A percentile compares a stretch with the other conserved stretches of the same genome.
phyloP scores from a whole-genome alignment of 30 jellyfish, hydroid and myxozoan species.

The Hydractinia symbiolongicarpus region DNA sequence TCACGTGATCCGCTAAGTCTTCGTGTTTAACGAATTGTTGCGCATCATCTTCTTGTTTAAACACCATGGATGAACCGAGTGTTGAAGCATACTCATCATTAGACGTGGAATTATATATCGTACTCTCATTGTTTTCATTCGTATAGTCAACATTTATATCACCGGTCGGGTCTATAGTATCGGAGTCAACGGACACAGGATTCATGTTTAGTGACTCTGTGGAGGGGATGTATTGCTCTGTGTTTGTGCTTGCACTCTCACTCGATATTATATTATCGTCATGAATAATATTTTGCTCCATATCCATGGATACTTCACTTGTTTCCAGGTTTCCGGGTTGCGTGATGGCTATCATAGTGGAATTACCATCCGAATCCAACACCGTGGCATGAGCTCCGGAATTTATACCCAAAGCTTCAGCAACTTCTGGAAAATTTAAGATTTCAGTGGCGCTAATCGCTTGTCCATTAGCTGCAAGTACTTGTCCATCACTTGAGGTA shows the following conservation, averaged over 20 bases:
- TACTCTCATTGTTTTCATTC: slow-evolving; percentile 5
- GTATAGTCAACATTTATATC: slow-evolving; percentile 21
- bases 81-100: slow-evolving; percentile 24
- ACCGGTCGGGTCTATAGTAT: slow-evolving; percentile 10
- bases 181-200: slow-evolving; percentile 10
- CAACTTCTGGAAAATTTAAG: slow-evolving; percentile 94
- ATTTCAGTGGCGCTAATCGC: slow-evolving; percentile 96
- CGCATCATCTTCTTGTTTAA: slow-evolving; percentile 22
- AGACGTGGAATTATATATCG: not conserved
- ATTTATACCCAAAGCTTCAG: slow-evolving; percentile 92
- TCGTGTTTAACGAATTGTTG: slow-evolving; percentile 24
- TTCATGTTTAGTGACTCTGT: slow-evolving; percentile 12
- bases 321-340: slow-evolving; percentile 44
- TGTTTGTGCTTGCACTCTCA: not conserved
- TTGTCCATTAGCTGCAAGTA: slow-evolving; percentile 51
- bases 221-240: slow-evolving; percentile 36
- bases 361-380: slow-evolving; percentile 45
- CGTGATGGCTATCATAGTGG: slow-evolving; percentile 65
- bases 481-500: slow-evolving; percentile 65
- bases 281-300: slow-evolving; percentile 36
- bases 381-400: slow-evolving; percentile 55
- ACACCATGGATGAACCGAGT: slow-evolving; percentile 25
- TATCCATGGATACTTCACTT: slow-evolving; percentile 43
- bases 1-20: slow-evolving; percentile 32
- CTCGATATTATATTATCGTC: slow-evolving; percentile 13